Evolutionary conservation across 2,888 invertebrate species (phyloP).

Genomic region (Stramonita haemastoma): DNA sequence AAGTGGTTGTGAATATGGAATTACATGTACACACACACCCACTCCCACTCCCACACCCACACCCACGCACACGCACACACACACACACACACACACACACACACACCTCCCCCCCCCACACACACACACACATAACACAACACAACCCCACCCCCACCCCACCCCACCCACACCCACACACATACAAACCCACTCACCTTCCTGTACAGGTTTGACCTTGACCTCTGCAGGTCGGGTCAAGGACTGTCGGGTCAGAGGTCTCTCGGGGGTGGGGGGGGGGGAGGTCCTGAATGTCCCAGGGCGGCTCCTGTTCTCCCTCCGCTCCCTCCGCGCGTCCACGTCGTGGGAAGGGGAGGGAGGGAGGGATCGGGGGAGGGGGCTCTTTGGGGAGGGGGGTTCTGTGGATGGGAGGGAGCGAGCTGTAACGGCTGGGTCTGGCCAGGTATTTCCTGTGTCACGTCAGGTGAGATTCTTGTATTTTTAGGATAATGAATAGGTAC

Average conservation of each 20-base stretch:
- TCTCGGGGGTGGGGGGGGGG: neutral
- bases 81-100: constrained; percentile 21
- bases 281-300: constrained; percentile 23
- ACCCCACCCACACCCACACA: constrained; percentile 3
- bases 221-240: neutral
- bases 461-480: too few species aligned
- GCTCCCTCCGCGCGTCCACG: constrained; percentile 34
- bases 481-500: too few species aligned
- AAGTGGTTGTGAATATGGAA: too few species aligned
- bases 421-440: constrained; percentile 35
- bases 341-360: neutral
- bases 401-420: constrained; percentile 35
- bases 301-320: constrained; percentile 18
- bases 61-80: constrained; percentile 14
- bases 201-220: neutral
- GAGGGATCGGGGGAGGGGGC: neutral
- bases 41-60: neutral
- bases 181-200: neutral
- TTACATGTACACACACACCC: neutral
- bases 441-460: constrained; percentile 33
- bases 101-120: neutral
- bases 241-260: neutral
- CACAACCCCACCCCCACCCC: neutral
- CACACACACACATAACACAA: neutral
- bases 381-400: neutral